Base-by-base conservation (phyloP, 1,140 invertebrate species). In the Caenorhabditis elegans region DNA sequence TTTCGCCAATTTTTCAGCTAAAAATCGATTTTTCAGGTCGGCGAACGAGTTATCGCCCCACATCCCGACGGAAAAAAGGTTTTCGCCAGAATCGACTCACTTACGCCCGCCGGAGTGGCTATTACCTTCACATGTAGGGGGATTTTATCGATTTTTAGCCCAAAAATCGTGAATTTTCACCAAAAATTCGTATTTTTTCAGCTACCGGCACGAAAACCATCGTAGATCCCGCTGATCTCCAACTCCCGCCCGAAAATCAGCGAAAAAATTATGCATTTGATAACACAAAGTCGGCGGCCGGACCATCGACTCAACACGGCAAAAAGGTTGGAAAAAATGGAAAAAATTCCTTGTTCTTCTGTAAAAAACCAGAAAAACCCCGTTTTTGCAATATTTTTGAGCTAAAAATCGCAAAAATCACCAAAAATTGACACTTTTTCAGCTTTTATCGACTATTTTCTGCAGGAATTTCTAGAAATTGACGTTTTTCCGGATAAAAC, bases 181-280 rank as follows among this genome's bases (percentile, higher is more conserved):
- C 26, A 31, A 34, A 11, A 60, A 60, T 60, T 28, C n/a, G 0
- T 2, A 0, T 43, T 1, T 24, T 70, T 80, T 19, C 48, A 80
- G 79, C 55, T 0, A 70, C 51, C 28, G 79, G 79, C 5, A 70
- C 70, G n/a, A 80, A 80, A 34, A 46, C 79, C 6, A 47, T 47
- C 6, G 79, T 80, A n/a, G 70, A 80, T 11, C 51, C 46, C 19
- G 19, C 55, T 11, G 79, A 80, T 19, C 55, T 80, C 0, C 36
- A 60, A 26, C 39, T 70, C 0, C 53, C 79, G 0, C 79, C 79
- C 0, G 79, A 70, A 31, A 70, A 80, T 31, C 55, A 70, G 28
- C 55, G 70, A n/a, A 80, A 80, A 48, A 80, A 80, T 24, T 80
- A 80, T 24, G 70, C 70, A 34, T 80, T 80, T n/a, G 79, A 70